These are phyloP conservation scores for Geopemphigus sp. DNA, from an alignment of 1,140 invertebrate genomes.

Conservation along the genomic window DNA sequence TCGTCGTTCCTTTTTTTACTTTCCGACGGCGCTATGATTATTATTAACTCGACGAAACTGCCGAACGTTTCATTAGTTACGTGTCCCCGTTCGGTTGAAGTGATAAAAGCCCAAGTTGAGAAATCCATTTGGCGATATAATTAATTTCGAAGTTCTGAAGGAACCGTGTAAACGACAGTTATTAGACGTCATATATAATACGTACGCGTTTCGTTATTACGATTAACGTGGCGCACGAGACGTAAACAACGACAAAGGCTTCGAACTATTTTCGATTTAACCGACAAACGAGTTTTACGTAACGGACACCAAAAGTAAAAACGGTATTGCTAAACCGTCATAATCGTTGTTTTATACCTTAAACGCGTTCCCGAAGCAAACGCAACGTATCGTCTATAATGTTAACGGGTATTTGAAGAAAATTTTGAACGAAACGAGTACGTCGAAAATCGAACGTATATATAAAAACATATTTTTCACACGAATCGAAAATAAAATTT, in stretches of 20 bases:
- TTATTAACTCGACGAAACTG: background rate
- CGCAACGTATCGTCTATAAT: too few species aligned
- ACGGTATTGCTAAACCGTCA: background rate
- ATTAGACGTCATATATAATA: slow-evolving; percentile 11
- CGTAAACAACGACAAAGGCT: background rate
- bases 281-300: too few species aligned
- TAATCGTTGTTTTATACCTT: background rate
- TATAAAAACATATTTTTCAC: too few species aligned
- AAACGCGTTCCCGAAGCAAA: too few species aligned
- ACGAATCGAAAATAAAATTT: too few species aligned
- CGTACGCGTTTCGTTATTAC: slow-evolving; percentile 3
- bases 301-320: too few species aligned
- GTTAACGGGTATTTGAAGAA: too few species aligned
- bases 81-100: too few species aligned
- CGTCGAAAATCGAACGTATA: too few species aligned
- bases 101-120: background rate
- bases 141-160: slow-evolving; percentile 12
- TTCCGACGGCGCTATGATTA: background rate
- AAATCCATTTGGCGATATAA: slow-evolving; percentile 27
- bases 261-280: slow-evolving; percentile 11
- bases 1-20: background rate
- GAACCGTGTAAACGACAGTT: slow-evolving; percentile 19
- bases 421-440: too few species aligned
- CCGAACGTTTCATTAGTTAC: background rate
- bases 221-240: background rate